These are phyloP conservation scores for Varanus salvator DNA, from an alignment of 2,113 vertebrate genomes.

Conservation along the genomic window DNA sequence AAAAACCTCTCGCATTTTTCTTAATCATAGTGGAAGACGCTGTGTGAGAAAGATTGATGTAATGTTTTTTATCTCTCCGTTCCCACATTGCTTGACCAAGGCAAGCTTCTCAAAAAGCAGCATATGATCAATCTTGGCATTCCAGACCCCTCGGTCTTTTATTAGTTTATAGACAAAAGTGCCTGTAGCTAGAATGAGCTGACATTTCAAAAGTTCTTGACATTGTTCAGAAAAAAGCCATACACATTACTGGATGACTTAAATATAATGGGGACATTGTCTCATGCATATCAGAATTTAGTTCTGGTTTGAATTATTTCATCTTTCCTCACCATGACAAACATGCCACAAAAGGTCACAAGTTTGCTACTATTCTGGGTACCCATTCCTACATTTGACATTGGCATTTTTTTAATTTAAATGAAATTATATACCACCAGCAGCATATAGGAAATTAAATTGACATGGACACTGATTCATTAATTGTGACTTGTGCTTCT, in stretches of 20 bases:
- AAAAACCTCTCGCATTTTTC: neutral
- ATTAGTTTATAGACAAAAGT: slow-evolving; percentile 54
- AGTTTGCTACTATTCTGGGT: slow-evolving; percentile 38
- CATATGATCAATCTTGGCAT: slow-evolving; percentile 28
- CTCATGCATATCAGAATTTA: neutral
- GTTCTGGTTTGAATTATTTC: slow-evolving; percentile 57
- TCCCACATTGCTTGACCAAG: neutral
- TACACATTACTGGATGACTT: slow-evolving; percentile 32
- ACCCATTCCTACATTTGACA: slow-evolving; percentile 17
- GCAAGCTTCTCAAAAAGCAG: slow-evolving; percentile 16
- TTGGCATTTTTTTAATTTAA: slow-evolving; percentile 32
- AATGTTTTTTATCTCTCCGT: neutral
- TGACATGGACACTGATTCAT: rapidly evolving
- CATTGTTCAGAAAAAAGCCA: slow-evolving; percentile 44
- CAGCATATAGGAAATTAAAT: neutral
- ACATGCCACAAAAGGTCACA: slow-evolving; percentile 46
- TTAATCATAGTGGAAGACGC: neutral
- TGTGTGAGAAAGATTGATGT: neutral
- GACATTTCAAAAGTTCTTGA: slow-evolving; percentile 76
- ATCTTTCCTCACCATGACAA: slow-evolving; percentile 36
- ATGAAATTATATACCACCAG: slow-evolving; percentile 30
- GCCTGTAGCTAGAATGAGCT: slow-evolving; percentile 51
- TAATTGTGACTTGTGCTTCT: rapidly evolving
- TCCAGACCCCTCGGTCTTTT: slow-evolving; percentile 40
- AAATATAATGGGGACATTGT: slow-evolving; percentile 69